A percentile compares a stretch with the other conserved stretches of the same genome.
These are phyloP conservation scores for Xyrauchen texanus DNA, from an alignment of 2,113 vertebrate species.

Conservation along the genomic window DNA sequence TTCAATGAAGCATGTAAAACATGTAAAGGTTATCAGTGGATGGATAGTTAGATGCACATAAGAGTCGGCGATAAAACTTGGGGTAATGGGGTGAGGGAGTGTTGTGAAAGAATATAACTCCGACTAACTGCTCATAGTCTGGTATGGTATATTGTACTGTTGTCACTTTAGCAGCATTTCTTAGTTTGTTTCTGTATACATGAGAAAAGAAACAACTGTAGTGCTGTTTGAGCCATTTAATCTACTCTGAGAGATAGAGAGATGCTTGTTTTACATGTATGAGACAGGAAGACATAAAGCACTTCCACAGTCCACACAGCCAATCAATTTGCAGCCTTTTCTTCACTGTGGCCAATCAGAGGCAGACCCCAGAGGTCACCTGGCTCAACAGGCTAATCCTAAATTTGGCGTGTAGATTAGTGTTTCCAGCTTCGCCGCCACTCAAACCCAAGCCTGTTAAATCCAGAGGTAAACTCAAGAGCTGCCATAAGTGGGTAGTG, in stretches of 20 bases:
- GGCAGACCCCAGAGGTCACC: constrained; percentile 75
- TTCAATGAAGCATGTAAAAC: constrained; percentile 22
- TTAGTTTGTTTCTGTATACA: too few species aligned
- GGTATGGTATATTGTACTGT: too few species aligned
- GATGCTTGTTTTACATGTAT: too few species aligned
- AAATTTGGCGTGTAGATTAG: constrained; percentile 86
- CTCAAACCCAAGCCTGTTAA: constrained; percentile 83
- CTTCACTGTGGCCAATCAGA: constrained; percentile 46
- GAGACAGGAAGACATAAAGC: too few species aligned
- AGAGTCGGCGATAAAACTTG: background rate
- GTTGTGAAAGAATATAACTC: constrained; percentile 61
- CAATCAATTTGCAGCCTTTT: constrained; percentile 70
- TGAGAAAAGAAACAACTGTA: constrained; percentile 78
- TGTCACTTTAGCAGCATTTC: background rate
- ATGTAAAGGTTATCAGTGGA: constrained; percentile 13
- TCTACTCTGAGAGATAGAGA: too few species aligned
- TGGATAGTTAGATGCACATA: background rate
- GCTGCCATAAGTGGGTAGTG: constrained; percentile 75
- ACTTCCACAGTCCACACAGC: constrained; percentile 40
- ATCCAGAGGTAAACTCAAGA: constrained; percentile 85
- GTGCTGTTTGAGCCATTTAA: constrained; percentile 69
- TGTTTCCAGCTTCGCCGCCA: constrained; percentile 81
- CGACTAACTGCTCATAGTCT: background rate
- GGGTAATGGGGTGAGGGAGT: too few species aligned
- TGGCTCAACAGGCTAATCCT: constrained; percentile 85